These are phyloP conservation scores for Drosophila orena DNA, from an alignment of 1,140 invertebrate genomes.

Conservation along the genomic window DNA sequence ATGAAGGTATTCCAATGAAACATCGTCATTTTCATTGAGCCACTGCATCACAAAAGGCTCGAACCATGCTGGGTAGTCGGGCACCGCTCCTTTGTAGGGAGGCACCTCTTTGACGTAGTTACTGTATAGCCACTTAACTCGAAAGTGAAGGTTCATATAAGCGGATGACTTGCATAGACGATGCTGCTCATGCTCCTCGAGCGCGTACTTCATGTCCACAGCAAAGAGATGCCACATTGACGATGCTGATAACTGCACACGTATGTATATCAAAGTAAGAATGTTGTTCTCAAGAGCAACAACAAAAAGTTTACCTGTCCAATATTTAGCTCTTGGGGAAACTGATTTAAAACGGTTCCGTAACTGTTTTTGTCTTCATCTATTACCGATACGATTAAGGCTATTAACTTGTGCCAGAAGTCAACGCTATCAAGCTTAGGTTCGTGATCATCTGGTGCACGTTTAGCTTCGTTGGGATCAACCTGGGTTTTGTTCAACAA, in stretches of 20 bases:
- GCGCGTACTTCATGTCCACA: constrained; percentile 98
- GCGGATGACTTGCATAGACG: constrained; percentile 98
- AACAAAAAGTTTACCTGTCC: constrained; percentile 88
- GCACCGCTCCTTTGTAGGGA: constrained; percentile 96
- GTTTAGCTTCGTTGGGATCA: constrained; percentile 94
- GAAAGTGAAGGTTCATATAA: constrained; percentile 99
- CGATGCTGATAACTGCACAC: constrained; percentile 94
- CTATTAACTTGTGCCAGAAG: constrained; percentile 99
- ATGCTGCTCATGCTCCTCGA: constrained; percentile 99
- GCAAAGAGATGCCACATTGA: constrained; percentile 99
- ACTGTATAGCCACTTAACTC: constrained; percentile 98
- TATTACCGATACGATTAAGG: constrained; percentile 98
- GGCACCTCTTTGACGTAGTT: constrained; percentile 99
- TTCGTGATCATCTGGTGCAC: constrained; percentile 94
- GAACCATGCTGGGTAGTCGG: constrained; percentile 99
- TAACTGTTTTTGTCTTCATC: constrained; percentile 99
- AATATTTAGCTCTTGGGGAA: constrained; percentile 96
- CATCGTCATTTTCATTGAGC: constrained; percentile 99
- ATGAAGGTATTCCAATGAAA: constrained; percentile 99
- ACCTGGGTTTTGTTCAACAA: constrained; percentile 85
- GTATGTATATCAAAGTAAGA: background rate
- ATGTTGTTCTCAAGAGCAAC: background rate
- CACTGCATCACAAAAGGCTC: constrained; percentile 99
- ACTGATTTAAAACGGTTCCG: constrained; percentile 99
- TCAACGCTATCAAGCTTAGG: constrained; percentile 96